Base-by-base conservation (phyloP, 2,797 vertebrate genomes). In the Alcedo atthis region DNA sequence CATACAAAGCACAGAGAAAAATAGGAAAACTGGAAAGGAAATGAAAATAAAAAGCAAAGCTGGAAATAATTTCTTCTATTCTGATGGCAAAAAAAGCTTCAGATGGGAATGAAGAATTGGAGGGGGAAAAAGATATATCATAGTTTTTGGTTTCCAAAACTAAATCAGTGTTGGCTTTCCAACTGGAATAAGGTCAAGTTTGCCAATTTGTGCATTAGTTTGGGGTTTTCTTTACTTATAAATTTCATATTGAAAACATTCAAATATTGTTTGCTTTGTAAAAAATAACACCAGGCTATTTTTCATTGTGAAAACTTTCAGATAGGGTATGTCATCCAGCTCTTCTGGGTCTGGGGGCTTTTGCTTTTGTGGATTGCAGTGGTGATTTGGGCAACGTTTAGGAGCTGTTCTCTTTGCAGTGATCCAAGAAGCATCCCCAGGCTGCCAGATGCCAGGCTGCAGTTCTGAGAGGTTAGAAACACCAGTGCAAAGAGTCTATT, bases 31-130 rank as follows among this genome's bases (percentile, higher is more conserved):
- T 87, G 81, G 67, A 90, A 84, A 70, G 59, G 35, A 91, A 82
- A 76, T 55, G 0, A 63, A 92, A 89, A 73, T 46, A 81, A 84
- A 86, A 63, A 71, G 9, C 53, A 70, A 84, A 81, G 57, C 30
- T 92, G 76, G 69, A 94, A 92, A 75, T 71, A 32, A 80, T 89
- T 93, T 77, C 28, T 92, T 82, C 64, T 87, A 19, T 85, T 90
- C 40, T 70, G 51, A 71, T 75, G 54, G 54, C 49, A 94, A 81
- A 81, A 77, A 73, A 66, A 11, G 37, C 12, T 77, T 89, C 76
- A 68, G 45, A 28, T 3, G 1, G 12, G 10, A 20, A 37, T 70
- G 48, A 82, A 73, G 17, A 55, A 51, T 80, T 66, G 58, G 40
- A 63, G 15, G 6, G 17, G 21, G 15, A 25, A 67, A 78, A 94